Evolutionary conservation across 2,797 vertebrate genomes (phyloP), one percentile per base, ranked within the genome.

Genomic region (Sebastes aleutianus): DNA sequence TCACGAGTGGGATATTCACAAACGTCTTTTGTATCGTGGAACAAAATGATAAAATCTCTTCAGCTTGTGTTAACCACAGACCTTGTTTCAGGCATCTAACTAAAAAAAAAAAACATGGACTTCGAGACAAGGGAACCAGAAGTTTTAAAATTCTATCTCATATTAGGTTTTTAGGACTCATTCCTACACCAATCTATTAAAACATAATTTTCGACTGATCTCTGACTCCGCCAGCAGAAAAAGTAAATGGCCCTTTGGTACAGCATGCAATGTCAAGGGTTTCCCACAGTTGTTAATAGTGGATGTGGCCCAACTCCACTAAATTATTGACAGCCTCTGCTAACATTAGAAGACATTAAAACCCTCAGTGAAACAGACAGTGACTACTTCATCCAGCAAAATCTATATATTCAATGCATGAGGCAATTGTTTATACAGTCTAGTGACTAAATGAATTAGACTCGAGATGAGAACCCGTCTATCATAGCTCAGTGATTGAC

Each of bases 401-500:
- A 16, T 22, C 22, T 43, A 58, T 24, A 47, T 31, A 77, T 56
- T 68, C 22, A 67, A 63, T 29, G 26, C 26, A 2, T 8, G 26
- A 76, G 27, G 14, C 1, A 11, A 24, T 13, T 85, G 65, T 73
- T 80, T 63, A 31, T 78, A 70, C 9, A 65, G 26, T 76, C 61
- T 29, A 9, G 32, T 47, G 70, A 62, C 56, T 79, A 31, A 65
- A 87, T 29, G n/a, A 34, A 89, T 85, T 58, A 14, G 26, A 71
- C 20, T 71, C 32, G n/a, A 69, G 73, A 68, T 59, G 36, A 63
- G 50, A 83, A 65, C 16, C 63, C 2, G 22, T 70, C 57, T 27
- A 66, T 88, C 71, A 82, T 2, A 29, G 18, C 82, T 79, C 76
- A 78, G 66, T 56, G 77, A 84, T 39, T 66, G 74, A 85, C 82